phyloP scores from a whole-genome alignment of 2,888 invertebrate genomes.

The Campoplex nolae region DNA sequence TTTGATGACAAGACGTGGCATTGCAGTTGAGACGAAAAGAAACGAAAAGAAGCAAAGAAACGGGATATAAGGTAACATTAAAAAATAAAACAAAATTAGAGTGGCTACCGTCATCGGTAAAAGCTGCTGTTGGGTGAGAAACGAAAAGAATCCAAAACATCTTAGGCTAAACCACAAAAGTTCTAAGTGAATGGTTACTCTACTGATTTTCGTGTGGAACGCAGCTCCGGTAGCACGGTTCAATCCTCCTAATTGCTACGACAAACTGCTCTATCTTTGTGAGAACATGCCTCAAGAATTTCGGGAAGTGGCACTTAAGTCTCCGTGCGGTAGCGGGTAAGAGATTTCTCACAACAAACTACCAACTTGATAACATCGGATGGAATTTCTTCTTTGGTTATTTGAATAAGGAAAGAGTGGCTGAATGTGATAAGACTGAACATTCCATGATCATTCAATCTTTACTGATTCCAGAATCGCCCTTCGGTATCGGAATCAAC shows the following conservation, averaged over 20 bases:
- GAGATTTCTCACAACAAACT: slow-evolving; percentile 20
- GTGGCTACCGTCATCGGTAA: slow-evolving; percentile 10
- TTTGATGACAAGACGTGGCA: slow-evolving; percentile 27
- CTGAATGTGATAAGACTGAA: slow-evolving; percentile 13
- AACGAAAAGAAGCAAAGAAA: neutral
- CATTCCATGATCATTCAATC: slow-evolving; percentile 9
- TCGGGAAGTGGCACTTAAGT: neutral
- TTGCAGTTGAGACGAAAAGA: neutral
- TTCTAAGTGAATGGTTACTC: slow-evolving; percentile 3
- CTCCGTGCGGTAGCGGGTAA: neutral
- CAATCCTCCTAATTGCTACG: neutral
- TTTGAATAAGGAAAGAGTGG: neutral
- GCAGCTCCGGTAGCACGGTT: neutral
- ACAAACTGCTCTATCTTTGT: slow-evolving; percentile 5
- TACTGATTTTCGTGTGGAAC: neutral
- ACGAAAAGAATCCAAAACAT: neutral
- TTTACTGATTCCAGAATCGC: neutral
- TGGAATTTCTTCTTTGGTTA: neutral
- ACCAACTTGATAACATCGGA: neutral
- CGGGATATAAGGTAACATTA: neutral
- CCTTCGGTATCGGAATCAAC: neutral
- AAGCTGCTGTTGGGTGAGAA: neutral
- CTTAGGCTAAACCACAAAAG: neutral
- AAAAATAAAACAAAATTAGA: too few species aligned
- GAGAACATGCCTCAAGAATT: slow-evolving; percentile 1